Evolutionary conservation across 2,888 invertebrate species (phyloP).

Genomic region (Chrysopilus asiliformis): DNA sequence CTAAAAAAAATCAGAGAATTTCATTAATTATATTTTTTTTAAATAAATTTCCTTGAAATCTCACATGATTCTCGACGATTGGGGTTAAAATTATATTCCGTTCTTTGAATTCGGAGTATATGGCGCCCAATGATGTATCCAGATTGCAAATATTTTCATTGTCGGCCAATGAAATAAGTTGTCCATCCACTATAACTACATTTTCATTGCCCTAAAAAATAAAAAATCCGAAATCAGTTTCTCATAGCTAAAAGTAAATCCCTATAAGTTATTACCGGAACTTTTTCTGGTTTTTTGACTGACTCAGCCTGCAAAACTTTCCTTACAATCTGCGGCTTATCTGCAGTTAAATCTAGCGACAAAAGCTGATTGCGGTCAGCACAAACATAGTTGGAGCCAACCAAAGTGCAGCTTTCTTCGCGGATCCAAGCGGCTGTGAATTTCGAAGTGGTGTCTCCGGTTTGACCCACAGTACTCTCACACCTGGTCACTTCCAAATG

Average conservation of each 20-base stretch:
- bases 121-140: slow-evolving; percentile 30
- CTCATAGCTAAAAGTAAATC: too few species aligned
- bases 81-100: too few species aligned
- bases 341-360: slow-evolving; percentile 46
- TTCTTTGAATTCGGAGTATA: slow-evolving; percentile 21
- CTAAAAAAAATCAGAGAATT: slow-evolving; percentile 29
- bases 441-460: slow-evolving; percentile 40
- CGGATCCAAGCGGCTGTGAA: slow-evolving; percentile 50
- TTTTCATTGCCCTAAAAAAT: too few species aligned
- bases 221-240: too few species aligned
- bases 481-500: slow-evolving; percentile 54
- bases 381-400: slow-evolving; percentile 53
- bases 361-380: slow-evolving; percentile 45
- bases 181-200: slow-evolving; percentile 31
- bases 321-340: slow-evolving; percentile 38
- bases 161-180: slow-evolving; percentile 29
- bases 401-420: slow-evolving; percentile 48
- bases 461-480: slow-evolving; percentile 44
- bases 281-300: slow-evolving; percentile 22
- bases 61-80: too few species aligned
- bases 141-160: slow-evolving; percentile 27
- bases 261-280: too few species aligned
- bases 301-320: slow-evolving; percentile 35
- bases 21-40: too few species aligned
- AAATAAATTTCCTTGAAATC: too few species aligned